Percentiles rank a stretch among this genome's conserved stretches.
These are phyloP conservation scores for Calliopsis andreniformis DNA, from an alignment of 1,140 invertebrate species.

Conservation along the genomic window DNA sequence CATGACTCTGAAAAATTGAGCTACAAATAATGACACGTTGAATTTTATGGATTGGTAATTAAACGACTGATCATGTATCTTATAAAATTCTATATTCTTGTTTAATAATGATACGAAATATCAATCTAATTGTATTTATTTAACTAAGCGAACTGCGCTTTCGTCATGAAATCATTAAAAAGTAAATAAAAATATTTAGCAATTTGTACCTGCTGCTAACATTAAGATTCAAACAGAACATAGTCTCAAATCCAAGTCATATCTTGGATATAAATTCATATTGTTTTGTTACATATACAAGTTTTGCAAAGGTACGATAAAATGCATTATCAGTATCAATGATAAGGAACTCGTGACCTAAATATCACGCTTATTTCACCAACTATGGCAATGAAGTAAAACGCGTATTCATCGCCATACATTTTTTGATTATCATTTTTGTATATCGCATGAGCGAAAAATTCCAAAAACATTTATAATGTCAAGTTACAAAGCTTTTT, in stretches of 20 bases:
- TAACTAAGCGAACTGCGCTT: too few relatives aligned
- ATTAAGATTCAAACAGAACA: too few relatives aligned
- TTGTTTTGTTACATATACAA: too few relatives aligned
- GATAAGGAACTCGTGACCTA: not conserved
- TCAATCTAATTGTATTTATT: not conserved
- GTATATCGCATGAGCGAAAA: not conserved
- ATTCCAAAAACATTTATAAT: not conserved
- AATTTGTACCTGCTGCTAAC: too few relatives aligned
- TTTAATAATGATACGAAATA: not conserved
- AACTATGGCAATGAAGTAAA: not conserved
- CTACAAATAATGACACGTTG: not conserved
- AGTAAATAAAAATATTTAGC: too few relatives aligned
- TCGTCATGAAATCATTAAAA: too few relatives aligned
- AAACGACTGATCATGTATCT: too few relatives aligned
- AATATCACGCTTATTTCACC: not conserved
- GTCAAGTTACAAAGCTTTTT: not conserved
- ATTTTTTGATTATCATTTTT: not conserved
- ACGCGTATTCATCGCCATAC: not conserved
- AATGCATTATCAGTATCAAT: not conserved
- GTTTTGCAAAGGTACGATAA: not conserved
- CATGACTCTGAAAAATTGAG: constrained; percentile 59
- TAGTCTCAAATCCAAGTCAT: too few relatives aligned
- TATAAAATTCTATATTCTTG: not conserved
- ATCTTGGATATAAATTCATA: not conserved
- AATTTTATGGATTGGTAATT: not conserved